A percentile compares a stretch with the other conserved stretches of the same genome.
Evolutionary conservation across 2,797 vertebrate species (phyloP).

Genomic region (Coranthus polyacanthus): DNA sequence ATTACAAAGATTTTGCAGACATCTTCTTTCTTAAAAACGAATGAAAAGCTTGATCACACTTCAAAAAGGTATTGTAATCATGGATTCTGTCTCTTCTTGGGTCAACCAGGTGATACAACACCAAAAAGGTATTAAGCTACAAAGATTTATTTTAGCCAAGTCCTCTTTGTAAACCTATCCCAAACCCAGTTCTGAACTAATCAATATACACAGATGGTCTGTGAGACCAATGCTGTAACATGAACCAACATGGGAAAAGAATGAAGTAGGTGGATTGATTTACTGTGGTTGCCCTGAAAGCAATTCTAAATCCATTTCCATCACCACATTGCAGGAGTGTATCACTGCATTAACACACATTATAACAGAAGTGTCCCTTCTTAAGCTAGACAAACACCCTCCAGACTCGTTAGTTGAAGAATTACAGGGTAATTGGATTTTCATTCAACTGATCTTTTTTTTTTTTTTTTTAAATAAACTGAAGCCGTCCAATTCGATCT

Average conservation of each 20-base stretch:
- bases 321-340: slow-evolving; percentile 21
- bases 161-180: slow-evolving; percentile 59
- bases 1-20: neutral
- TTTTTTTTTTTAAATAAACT: slow-evolving; percentile 3
- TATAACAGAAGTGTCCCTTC: neutral
- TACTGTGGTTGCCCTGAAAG: slow-evolving; percentile 72
- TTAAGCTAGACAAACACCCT: neutral
- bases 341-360: slow-evolving; percentile 22
- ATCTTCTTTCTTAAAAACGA: neutral
- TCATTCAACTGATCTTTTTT: no score
- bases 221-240: slow-evolving; percentile 70
- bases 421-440: no score
- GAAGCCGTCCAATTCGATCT: no score
- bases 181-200: slow-evolving; percentile 49
- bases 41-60: neutral
- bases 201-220: slow-evolving; percentile 80
- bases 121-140: slow-evolving; percentile 7
- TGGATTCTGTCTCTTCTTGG: neutral
- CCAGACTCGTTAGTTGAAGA: neutral
- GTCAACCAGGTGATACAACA: neutral
- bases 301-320: slow-evolving; percentile 67
- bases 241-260: slow-evolving; percentile 77
- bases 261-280: slow-evolving; percentile 76
- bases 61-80: neutral
- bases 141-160: slow-evolving; percentile 40